Evolutionary conservation across 2,113 vertebrate genomes (phyloP), one percentile per base, ranked within the genome.

Genomic region (Proteles cristata): DNA sequence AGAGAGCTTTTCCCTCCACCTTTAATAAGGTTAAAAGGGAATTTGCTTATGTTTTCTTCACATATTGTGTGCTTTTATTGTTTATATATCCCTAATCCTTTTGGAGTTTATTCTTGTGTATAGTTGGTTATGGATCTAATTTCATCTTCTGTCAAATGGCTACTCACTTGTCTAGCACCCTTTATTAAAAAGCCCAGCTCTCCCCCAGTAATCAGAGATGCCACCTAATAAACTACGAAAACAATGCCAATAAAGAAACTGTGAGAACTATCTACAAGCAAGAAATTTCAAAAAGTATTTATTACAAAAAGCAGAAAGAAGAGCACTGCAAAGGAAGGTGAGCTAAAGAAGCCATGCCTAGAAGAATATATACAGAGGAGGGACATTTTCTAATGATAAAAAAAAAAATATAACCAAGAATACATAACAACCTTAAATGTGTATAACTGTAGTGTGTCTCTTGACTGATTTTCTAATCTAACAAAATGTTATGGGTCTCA

Each of bases 381-480:
- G 7, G 28, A 39, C 8, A 66, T 79, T 91, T 86, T 73, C 66
- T 39, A 79, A 61, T 25, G 45, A 71, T 45, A 68, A 84, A 65
- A 35, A 43, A 48, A 43, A 16, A 23, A 86, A 86, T n/a, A 39
- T 93, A 55, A 88, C 69, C 81, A 80, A 95, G 66, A 88, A 48
- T 68, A 76, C 12, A 35, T 17, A 80, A 23, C 45, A 63, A n/a
- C 58, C 19, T 95, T 96, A 79, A 96, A 74, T 65, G 35, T 61
- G 4, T 11, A 15, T 39, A 89, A 61, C 4, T 74, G 5, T 43
- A 55, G 2, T 26, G 7, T 43, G 11, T 35, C 33, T 80, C 43
- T 50, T 87, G 23, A 66, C 83, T 88, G 9, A 65, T 55, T 94
- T 93, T 92, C 80, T 77, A 84, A 93, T 73, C 76, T 91, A 88